Conservation (phyloP, 2,797 vertebrate species). For the Pangasius mekongensis region DNA sequence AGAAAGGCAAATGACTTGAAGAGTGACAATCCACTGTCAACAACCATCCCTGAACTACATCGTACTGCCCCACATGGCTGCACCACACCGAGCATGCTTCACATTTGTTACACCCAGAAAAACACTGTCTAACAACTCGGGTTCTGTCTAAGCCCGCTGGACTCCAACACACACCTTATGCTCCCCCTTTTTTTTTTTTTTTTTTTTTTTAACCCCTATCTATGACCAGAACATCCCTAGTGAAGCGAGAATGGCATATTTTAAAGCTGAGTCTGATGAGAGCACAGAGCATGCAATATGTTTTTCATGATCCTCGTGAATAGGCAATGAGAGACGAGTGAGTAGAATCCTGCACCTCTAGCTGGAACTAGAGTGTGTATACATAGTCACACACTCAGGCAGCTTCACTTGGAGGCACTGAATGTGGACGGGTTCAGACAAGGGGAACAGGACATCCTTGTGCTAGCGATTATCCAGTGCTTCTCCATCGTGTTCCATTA, state of each 20-base stretch:
- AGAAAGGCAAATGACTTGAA: constrained; percentile 77
- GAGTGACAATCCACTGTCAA: constrained; percentile 80
- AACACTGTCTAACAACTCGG: constrained; percentile 72
- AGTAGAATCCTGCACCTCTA: constrained; percentile 62
- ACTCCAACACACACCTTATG: constrained; percentile 20
- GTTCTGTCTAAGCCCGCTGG: constrained; percentile 66
- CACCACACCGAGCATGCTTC: constrained; percentile 75
- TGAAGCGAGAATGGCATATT: constrained; percentile 72
- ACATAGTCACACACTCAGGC: constrained; percentile 23
- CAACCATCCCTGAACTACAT: constrained; percentile 73
- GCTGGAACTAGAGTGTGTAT: constrained; percentile 63
- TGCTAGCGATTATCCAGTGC: constrained; percentile 74
- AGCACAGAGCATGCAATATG: constrained; percentile 67
- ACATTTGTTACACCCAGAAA: constrained; percentile 70
- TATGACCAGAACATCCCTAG: constrained; percentile 77
- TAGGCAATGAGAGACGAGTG: constrained; percentile 62
- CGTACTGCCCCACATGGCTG: constrained; percentile 75
- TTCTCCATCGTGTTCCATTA: constrained; percentile 74
- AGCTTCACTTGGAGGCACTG: constrained; percentile 25
- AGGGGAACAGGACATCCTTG: constrained; percentile 71
- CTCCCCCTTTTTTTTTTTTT: not conserved
- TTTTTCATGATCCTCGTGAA: constrained; percentile 70
- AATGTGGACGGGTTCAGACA: constrained; percentile 66
- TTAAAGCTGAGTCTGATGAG: constrained; percentile 69
- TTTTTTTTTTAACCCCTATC: constrained; percentile 56